Evolutionary conservation across 2,797 vertebrate species (phyloP).

Genomic region (Urosaurus nigricauda): DNA sequence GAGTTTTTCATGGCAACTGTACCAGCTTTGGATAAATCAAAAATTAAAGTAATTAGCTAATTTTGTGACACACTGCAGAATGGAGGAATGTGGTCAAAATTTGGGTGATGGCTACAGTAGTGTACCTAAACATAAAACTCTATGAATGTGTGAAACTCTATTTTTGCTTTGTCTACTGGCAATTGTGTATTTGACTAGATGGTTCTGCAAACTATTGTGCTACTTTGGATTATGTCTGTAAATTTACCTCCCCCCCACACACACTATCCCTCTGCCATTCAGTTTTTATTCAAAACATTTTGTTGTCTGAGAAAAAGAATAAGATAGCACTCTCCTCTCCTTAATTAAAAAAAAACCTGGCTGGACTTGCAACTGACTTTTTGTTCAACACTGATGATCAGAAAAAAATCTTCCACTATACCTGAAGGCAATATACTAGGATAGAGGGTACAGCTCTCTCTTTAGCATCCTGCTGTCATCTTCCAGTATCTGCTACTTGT

Average conservation of each 20-base stretch:
- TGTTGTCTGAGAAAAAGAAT: background rate
- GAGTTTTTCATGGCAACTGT: slow-evolving; percentile 23
- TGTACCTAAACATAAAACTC: background rate
- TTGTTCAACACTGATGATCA: background rate
- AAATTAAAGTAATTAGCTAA: slow-evolving; percentile 46
- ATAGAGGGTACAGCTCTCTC: background rate
- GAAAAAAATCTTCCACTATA: background rate
- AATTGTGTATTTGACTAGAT: background rate
- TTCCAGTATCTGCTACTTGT: background rate
- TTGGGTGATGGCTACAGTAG: background rate
- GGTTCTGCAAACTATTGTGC: background rate
- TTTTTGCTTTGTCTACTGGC: background rate
- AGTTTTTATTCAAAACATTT: too few species aligned
- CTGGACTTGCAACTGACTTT: background rate
- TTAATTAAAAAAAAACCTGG: background rate
- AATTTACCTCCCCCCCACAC: background rate
- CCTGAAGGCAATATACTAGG: background rate
- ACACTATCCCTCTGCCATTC: background rate
- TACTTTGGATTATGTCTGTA: background rate
- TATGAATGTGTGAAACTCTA: background rate
- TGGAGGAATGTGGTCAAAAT: slow-evolving; percentile 36
- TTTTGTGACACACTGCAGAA: slow-evolving; percentile 16
- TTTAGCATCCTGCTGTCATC: background rate
- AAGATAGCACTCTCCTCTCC: too few species aligned
- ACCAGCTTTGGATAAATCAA: slow-evolving; percentile 24